A percentile compares a stretch with the other conserved stretches of the same genome.
phyloP scores from a whole-genome alignment of 1,140 invertebrate genomes.

The Drosophila eugracilis region DNA sequence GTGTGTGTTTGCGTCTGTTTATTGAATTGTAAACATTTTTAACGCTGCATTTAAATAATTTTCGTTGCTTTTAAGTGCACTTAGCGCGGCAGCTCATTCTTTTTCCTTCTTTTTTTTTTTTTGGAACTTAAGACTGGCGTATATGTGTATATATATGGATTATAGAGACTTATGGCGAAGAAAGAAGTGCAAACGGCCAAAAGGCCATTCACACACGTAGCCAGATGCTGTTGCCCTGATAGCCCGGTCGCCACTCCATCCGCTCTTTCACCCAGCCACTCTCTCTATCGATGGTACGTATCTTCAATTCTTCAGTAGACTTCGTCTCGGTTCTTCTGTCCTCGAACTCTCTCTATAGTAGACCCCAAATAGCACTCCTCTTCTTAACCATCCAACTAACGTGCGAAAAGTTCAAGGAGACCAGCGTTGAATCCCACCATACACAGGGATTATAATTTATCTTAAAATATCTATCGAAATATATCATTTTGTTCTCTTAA shows the following conservation, averaged over 20 bases:
- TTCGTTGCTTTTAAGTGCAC: constrained; percentile 49
- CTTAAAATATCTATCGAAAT: background rate
- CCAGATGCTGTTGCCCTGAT: constrained; percentile 43
- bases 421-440: background rate
- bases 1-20: constrained; percentile 62
- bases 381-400: constrained; percentile 32
- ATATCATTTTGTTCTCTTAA: too few species aligned
- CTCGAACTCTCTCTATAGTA: background rate
- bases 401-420: constrained; percentile 62
- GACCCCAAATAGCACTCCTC: background rate
- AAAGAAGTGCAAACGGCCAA: constrained; percentile 35
- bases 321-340: background rate
- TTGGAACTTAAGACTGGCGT: constrained; percentile 3
- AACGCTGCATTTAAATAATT: constrained; percentile 78
- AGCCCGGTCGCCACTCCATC: constrained; percentile 11
- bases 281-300: constrained; percentile 50
- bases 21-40: constrained; percentile 82
- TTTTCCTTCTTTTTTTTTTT: constrained; percentile 1
- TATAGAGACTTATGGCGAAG: constrained; percentile 17
- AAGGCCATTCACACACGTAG: constrained; percentile 61
- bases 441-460: background rate
- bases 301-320: constrained; percentile 17
- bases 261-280: constrained; percentile 29
- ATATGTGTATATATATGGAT: constrained; percentile 7
- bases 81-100: constrained; percentile 11